Evolutionary conservation across 1,140 invertebrate genomes (phyloP).

Genomic region (Drosophila melanica): DNA sequence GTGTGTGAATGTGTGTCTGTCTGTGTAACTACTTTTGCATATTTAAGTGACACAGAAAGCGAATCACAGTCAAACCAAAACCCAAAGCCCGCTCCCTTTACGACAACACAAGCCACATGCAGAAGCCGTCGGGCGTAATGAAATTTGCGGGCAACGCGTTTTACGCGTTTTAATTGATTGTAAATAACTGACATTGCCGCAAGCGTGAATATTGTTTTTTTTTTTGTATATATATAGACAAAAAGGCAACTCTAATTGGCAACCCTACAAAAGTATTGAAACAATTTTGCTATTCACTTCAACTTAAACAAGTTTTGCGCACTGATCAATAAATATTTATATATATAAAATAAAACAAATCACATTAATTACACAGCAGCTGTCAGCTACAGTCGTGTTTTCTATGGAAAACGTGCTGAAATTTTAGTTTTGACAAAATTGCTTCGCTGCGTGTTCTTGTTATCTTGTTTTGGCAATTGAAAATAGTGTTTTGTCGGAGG

Average conservation of each 20-base stretch:
- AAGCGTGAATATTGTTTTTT: slow-evolving; percentile 2
- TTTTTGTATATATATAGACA: not conserved
- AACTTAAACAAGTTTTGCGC: slow-evolving; percentile 44
- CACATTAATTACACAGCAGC: slow-evolving; percentile 45
- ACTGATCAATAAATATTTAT: slow-evolving; percentile 24
- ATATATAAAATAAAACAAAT: slow-evolving; percentile 29
- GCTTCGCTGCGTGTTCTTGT: slow-evolving; percentile 7
- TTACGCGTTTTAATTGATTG: slow-evolving; percentile 79
- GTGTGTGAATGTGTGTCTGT: slow-evolving; percentile 5
- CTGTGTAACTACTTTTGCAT: slow-evolving; percentile 73
- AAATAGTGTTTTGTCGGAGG: slow-evolving; percentile 1
- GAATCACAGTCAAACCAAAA: slow-evolving; percentile 52
- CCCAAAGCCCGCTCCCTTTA: slow-evolving; percentile 32
- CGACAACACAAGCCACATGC: not conserved
- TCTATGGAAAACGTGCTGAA: slow-evolving; percentile 30
- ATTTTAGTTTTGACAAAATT: slow-evolving; percentile 29
- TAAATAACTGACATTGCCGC: slow-evolving; percentile 70
- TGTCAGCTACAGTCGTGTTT: slow-evolving; percentile 29
- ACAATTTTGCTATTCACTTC: slow-evolving; percentile 36
- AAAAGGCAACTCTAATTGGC: slow-evolving; percentile 25
- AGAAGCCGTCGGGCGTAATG: slow-evolving; percentile 58
- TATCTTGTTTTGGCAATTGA: slow-evolving; percentile 4
- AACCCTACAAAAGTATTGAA: slow-evolving; percentile 27
- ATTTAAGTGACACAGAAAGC: slow-evolving; percentile 74
- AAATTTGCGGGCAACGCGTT: slow-evolving; percentile 74